phyloP scores from a whole-genome alignment of 2,113 vertebrate genomes.

The Phylloscopus trochiloides region DNA sequence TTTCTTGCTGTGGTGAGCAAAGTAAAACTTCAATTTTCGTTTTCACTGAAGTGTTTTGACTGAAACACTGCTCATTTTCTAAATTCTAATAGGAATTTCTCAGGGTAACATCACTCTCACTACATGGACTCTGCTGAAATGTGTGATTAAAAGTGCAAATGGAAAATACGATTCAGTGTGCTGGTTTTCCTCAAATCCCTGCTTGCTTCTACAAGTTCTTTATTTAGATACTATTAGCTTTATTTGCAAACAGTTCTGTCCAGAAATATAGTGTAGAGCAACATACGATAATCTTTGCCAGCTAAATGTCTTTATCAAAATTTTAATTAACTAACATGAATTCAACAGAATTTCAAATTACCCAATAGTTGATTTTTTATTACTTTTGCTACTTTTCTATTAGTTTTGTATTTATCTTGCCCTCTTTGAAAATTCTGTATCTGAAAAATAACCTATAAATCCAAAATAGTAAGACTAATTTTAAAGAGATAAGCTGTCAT shows the following conservation, averaged over 20 bases:
- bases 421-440: neutral
- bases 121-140: conserved; percentile 39
- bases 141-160: conserved; percentile 35
- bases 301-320: neutral
- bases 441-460: neutral
- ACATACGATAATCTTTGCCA: neutral
- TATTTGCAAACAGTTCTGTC: conserved; percentile 50
- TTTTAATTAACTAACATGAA: neutral
- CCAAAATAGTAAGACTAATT: neutral
- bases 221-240: conserved; percentile 68
- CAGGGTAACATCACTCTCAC: conserved; percentile 22
- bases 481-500: neutral
- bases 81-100: conserved; percentile 49
- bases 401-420: neutral
- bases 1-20: conserved; percentile 22
- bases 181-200: conserved; percentile 2
- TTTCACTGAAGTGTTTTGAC: conserved; percentile 6
- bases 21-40: neutral
- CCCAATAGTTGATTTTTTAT: neutral
- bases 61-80: conserved; percentile 52
- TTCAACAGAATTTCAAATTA: neutral
- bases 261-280: neutral
- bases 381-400: neutral
- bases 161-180: conserved; percentile 35
- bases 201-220: conserved; percentile 42